Evolutionary conservation across 2,113 vertebrate genomes (phyloP), one percentile per base, ranked within the genome.

Genomic region (Rissa tridactyla): DNA sequence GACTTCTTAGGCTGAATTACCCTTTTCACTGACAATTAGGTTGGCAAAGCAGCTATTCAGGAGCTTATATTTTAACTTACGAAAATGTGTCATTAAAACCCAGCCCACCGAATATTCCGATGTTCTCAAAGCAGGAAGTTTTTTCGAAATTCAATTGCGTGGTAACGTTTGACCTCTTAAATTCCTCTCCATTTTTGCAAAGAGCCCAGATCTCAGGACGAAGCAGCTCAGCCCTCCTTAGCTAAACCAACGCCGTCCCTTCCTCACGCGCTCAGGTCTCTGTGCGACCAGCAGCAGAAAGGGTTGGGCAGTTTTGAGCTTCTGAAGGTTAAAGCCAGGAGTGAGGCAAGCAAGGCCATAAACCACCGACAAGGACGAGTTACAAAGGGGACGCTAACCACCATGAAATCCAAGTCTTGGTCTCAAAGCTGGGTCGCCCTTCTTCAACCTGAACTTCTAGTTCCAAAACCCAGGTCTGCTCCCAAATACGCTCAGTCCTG

Each of bases 171-270:
- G 11, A 23, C 4, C 13, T 62, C n/a, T 44, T 20, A 46, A 58
- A 30, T 11, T 62, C 10, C 8, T 2, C 9, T 52, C 60, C 13
- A 3, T 10, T 40, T 29, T 47, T 19, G 25, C 21, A 44, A 30
- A 38, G 15, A 80, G 42, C 16, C 7, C 21, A 23, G 32, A 40
- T 61, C 21, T 72, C 55, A 13, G 29, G 54, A 5, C 26, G 38
- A 65, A 55, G 36, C 27, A 3, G 5, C n/a, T 44, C 54, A 42
- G 13, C 8, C 15, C 4, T 26, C 42, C 76, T 62, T 62, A n/a
- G 13, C 30, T 3, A 29, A 58, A 25, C 27, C 70, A 42, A 6
- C 0, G 2, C 36, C 1, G 0, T 3, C 34, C 27, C 73, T 47
- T 26, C 73, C 30, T 49, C 42, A 9, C 13, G 0, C 2, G 6